Evolutionary conservation across 2,113 vertebrate species (phyloP).

Genomic region (Hylia prasina): DNA sequence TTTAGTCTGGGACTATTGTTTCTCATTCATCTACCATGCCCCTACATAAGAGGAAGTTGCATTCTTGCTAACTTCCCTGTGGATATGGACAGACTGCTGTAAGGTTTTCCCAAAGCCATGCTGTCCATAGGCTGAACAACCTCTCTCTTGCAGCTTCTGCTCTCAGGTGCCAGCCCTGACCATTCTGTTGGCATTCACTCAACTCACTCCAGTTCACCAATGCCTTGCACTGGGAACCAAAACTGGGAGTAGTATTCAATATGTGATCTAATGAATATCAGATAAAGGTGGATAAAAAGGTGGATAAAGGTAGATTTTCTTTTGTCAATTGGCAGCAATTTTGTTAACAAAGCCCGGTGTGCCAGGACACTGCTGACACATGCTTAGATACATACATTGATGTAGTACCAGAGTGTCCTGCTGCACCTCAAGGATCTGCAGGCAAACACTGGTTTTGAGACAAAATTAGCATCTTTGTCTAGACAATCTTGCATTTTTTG

Average conservation of each 20-base stretch:
- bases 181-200: neutral
- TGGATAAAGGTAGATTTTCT: too few relatives aligned
- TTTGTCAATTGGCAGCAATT: neutral
- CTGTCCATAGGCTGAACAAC: neutral
- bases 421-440: neutral
- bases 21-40: neutral
- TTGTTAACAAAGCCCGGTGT: neutral
- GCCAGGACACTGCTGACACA: neutral
- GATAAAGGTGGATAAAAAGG: too few relatives aligned
- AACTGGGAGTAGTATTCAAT: neutral
- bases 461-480: neutral
- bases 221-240: neutral
- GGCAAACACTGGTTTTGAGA: neutral
- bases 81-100: neutral
- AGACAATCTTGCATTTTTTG: neutral
- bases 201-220: neutral
- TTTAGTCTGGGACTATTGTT: neutral
- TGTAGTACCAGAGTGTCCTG: neutral
- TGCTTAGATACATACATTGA: neutral
- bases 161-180: neutral
- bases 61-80: neutral
- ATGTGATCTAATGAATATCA: neutral
- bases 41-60: accelerated
- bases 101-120: neutral
- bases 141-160: neutral